phyloP scores from a whole-genome alignment of 2,888 invertebrate species.

The Drosophila phalerata region DNA sequence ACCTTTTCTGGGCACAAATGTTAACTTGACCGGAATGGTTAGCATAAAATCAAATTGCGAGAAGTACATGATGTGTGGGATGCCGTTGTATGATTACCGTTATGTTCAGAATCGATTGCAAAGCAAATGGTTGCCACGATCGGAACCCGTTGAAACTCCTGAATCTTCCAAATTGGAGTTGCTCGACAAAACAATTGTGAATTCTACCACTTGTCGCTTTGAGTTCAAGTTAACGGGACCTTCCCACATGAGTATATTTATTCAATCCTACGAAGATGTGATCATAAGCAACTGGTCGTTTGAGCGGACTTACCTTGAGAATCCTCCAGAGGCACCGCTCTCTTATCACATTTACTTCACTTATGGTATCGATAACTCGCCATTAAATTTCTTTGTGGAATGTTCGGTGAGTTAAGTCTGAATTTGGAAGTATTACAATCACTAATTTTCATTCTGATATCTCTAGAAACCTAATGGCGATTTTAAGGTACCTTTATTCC shows the following conservation, averaged over 20 bases:
- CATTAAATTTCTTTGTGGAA: conserved; percentile 67
- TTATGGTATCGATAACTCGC: conserved; percentile 66
- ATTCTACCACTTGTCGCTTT: conserved; percentile 50
- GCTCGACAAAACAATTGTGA: conserved; percentile 58
- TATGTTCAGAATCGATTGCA: conserved; percentile 43
- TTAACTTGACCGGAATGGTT: conserved; percentile 61
- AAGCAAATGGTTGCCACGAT: conserved; percentile 67
- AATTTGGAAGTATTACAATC: fast-evolving
- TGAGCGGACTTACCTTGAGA: conserved; percentile 53
- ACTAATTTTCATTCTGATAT: neutral
- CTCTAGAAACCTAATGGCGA: conserved; percentile 51
- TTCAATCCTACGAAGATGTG: conserved; percentile 68
- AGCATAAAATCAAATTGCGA: conserved; percentile 60
- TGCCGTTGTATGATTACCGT: conserved; percentile 74
- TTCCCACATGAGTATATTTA: conserved; percentile 71
- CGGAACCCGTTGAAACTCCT: conserved; percentile 54
- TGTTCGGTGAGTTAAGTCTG: conserved; percentile 38
- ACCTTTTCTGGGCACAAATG: conserved; percentile 40
- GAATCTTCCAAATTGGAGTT: conserved; percentile 60
- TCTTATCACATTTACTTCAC: conserved; percentile 73
- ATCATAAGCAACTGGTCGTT: conserved; percentile 76
- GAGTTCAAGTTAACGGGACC: conserved; percentile 68
- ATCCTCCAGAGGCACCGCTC: conserved; percentile 46
- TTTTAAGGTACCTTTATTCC: conserved; percentile 62
- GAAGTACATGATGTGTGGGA: conserved; percentile 75